Evolutionary conservation across 2,113 vertebrate genomes (phyloP).

Genomic region (Pseudopipra pipra): DNA sequence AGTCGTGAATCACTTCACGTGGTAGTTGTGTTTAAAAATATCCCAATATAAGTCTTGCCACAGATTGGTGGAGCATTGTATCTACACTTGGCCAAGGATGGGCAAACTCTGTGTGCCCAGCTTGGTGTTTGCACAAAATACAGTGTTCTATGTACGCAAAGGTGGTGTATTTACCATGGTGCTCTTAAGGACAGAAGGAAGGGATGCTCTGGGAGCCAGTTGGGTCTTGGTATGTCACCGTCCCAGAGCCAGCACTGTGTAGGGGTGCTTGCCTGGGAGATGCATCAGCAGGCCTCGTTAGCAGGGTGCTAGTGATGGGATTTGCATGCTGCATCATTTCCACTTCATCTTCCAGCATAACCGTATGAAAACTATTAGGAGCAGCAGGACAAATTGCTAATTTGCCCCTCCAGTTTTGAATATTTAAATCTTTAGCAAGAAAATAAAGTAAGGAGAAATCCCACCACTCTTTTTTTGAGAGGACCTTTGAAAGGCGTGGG

Average conservation of each 20-base stretch:
- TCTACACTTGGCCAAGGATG: not conserved
- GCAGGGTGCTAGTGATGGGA: not conserved
- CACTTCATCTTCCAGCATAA: not conserved
- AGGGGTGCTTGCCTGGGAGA: not conserved
- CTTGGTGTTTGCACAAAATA: not conserved
- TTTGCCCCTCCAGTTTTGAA: not conserved
- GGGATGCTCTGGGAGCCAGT: not conserved
- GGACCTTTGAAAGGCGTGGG: not conserved
- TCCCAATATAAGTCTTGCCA: not conserved
- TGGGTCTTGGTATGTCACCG: not conserved
- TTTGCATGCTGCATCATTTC: not conserved
- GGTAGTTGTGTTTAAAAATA: constrained; percentile 24
- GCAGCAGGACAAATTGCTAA: not conserved
- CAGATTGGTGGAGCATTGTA: not conserved
- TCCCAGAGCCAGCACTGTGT: not conserved
- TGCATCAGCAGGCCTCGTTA: not conserved
- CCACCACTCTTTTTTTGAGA: not conserved
- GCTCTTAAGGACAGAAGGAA: accelerated
- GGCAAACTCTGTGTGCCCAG: not conserved
- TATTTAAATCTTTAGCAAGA: not conserved
- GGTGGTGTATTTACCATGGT: accelerated
- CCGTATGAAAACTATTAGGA: not conserved
- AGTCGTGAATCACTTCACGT: not conserved
- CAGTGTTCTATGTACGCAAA: not conserved
- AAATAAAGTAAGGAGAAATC: not conserved